Evolutionary conservation across 2,113 vertebrate genomes (phyloP), one percentile per base, ranked within the genome.

Genomic region (Scalopus aquaticus): DNA sequence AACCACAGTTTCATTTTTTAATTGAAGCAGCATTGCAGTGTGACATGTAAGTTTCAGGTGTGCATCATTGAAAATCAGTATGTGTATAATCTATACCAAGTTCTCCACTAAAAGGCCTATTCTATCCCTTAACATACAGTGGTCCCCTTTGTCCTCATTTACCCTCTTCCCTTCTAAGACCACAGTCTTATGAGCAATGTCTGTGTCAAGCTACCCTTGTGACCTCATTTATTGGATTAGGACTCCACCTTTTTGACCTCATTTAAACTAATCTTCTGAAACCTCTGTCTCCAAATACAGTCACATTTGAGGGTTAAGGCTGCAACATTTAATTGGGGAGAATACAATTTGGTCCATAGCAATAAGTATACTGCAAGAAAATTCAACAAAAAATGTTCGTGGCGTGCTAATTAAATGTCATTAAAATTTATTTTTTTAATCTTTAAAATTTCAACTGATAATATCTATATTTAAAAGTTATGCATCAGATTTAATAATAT

Each of bases 401-500:
- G 30, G 7, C 17, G 37, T 70, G 54, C 42, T 39, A 92, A 5
- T 81, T 91, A 76, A 46, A 86, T 7, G n/a, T n/a, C n/a, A n/a
- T n/a, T n/a, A n/a, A n/a, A n/a, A n/a, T n/a, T n/a, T n/a, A n/a
- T n/a, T n/a, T n/a, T n/a, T n/a, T n/a, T n/a, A n/a, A 87, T 37
- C 35, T 86, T 83, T 89, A 74, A 72, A 20, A 77, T 26, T 11
- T 74, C 65, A 82, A 76, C 67, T 74, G 65, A 94, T 32, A 94
- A 56, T 86, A 73, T 5, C 51, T 69, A 12, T 28, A 39, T 42
- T 74, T 95, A 76, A 93, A 84, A 79, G 19, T 37, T 54, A 74
- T 69, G 35, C 10, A 30, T 86, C 69, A 86, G 16, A 35, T 69
- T 88, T 90, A 80, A 26, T 77, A 67, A 73, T 37, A 8, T 2